These are phyloP conservation scores for Hermaeophaga mercurialis DNA, from an alignment of 2,888 invertebrate genomes.

Conservation along the genomic window DNA sequence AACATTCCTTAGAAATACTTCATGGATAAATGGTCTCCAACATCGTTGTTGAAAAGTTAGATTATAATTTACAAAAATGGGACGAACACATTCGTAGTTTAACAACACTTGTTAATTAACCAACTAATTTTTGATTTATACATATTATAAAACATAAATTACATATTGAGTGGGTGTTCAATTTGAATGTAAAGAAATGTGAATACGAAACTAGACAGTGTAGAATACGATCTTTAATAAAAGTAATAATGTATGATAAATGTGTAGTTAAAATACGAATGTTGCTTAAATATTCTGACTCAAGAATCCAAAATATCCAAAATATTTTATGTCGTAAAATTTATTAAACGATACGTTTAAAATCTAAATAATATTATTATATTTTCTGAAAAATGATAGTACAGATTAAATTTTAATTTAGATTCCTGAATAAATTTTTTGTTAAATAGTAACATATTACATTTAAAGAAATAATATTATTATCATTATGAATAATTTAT, in stretches of 20 bases:
- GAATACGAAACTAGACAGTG: conserved; percentile 16
- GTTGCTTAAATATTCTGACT: not conserved
- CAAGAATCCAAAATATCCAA: not conserved
- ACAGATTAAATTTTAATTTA: no score
- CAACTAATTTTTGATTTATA: conserved; percentile 38
- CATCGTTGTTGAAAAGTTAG: conserved; percentile 3
- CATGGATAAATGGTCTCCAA: conserved; percentile 4
- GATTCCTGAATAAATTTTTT: no score
- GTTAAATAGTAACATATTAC: no score
- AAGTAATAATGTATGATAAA: conserved; percentile 8
- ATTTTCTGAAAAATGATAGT: no score
- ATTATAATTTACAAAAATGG: conserved; percentile 34
- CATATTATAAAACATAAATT: conserved; percentile 34
- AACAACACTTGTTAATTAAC: conserved; percentile 36
- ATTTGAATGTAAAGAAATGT: conserved; percentile 26
- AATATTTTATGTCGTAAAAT: no score
- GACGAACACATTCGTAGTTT: conserved; percentile 30
- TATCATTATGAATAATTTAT: no score
- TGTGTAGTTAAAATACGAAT: not conserved
- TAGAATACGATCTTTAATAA: conserved; percentile 23
- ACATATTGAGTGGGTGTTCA: conserved; percentile 31
- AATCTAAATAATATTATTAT: no score
- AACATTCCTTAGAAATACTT: conserved; percentile 7
- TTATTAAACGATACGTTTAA: no score
- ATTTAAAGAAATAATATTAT: no score